Evolutionary conservation across 2,888 invertebrate genomes (phyloP).

Genomic region (Odontomyia ornata): DNA sequence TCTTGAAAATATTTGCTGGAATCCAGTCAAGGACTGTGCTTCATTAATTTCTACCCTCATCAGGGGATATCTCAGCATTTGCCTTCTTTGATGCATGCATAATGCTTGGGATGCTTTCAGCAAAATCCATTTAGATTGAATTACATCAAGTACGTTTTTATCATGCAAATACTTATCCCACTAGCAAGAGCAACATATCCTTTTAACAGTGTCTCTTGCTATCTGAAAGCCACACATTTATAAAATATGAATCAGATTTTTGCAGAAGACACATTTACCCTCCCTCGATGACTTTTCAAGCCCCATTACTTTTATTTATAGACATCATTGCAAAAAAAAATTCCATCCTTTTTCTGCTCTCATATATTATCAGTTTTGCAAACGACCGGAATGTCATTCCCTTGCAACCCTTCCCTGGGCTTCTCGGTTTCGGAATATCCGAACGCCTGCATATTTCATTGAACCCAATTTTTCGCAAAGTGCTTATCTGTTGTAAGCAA

Average conservation of each 20-base stretch:
- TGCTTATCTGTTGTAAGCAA: conserved; percentile 42
- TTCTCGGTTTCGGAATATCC: no score
- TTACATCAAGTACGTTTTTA: neutral
- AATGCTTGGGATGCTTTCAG: neutral
- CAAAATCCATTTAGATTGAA: neutral
- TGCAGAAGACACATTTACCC: no score
- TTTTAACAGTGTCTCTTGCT: neutral
- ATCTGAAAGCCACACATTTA: no score
- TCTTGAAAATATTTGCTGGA: no score
- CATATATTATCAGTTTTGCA: neutral
- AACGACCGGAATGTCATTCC: neutral
- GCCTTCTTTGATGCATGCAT: neutral
- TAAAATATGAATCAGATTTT: no score
- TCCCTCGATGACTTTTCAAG: neutral
- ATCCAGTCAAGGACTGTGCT: neutral
- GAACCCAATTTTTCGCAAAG: conserved; percentile 40
- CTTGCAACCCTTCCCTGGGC: neutral
- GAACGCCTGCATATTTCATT: conserved; percentile 9
- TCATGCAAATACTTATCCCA: neutral
- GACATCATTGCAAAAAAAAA: conserved; percentile 1
- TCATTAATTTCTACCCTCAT: neutral
- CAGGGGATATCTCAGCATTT: neutral
- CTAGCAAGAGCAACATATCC: neutral
- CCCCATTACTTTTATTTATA: conserved; percentile 26
- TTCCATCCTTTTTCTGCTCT: conserved; percentile 7